Base-by-base conservation (phyloP, 1,140 invertebrate species). In the Microplitis mediator region DNA sequence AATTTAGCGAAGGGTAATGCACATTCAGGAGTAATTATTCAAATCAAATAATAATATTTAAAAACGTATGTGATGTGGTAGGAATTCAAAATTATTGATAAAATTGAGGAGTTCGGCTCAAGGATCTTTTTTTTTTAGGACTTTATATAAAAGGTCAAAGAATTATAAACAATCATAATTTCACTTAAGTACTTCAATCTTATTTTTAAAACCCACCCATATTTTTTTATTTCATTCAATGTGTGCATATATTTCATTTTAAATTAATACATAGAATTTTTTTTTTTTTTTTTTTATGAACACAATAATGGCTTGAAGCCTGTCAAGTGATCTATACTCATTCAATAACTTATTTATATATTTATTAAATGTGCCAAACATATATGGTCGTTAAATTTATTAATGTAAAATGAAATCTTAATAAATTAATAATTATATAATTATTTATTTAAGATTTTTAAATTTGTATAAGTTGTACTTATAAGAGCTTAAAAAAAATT, bases 1-100 rank as follows among this genome's bases (percentile, higher is more conserved):
- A 45, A 45, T 45, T 4, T 45, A 9, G 39, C 39, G 34, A 69
- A 45, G 58, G 61, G 32, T 31, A 65, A 71, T 71, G 69, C 69
- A 65, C 69, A 71, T 71, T 71, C 69, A 64, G 69, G 61, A 64
- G 64, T 34, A 45, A 45, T 45, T 45, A 9, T 45, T 45, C 8
- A 45, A 45, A 45, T 5, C 11, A 45, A 45, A 9, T 5, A 45
- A 45, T 45, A 45, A 45, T 9, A 45, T 9, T 3, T 9, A 45
- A 45, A 45, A 0, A 45, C 6, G 6, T 45, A 6, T 23, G 58
- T 31, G 31, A 31, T 61, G 58, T 9, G 23, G 58, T 4, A 61
- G 16, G 23, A 32, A 31, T 61, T 2, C 5, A 14, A 56, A 56
- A 56, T 8, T 5, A 56, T 56, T 61, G 23, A 32, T 9, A 32